A percentile compares a stretch with the other conserved stretches of the same genome.
These are phyloP conservation scores for Lepidurus apus DNA, from an alignment of 1,140 invertebrate genomes.

Conservation along the genomic window DNA sequence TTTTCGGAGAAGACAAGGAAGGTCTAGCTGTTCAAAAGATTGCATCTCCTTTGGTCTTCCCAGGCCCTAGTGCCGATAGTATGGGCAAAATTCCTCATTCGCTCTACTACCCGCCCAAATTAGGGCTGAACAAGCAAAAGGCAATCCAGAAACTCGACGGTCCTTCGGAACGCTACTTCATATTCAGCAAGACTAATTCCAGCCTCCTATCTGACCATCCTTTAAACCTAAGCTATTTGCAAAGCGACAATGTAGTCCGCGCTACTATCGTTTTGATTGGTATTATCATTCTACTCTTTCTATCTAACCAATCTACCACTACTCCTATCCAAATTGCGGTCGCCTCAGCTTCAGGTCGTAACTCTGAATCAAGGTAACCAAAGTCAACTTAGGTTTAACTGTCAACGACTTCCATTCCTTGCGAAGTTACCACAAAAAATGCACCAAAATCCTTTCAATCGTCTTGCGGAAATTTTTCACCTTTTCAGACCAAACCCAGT, in stretches of 20 bases:
- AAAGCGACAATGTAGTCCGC: neutral
- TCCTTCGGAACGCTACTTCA: neutral
- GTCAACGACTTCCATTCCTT: too few relatives aligned
- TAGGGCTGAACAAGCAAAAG: neutral
- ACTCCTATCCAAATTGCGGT: neutral
- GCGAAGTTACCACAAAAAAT: too few relatives aligned
- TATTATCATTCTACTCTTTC: neutral
- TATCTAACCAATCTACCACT: neutral
- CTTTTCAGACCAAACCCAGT: too few relatives aligned
- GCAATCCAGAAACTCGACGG: neutral
- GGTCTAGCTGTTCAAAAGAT: neutral
- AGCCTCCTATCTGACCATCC: neutral
- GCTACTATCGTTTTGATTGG: neutral
- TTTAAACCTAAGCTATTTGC: neutral
- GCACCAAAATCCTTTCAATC: too few relatives aligned
- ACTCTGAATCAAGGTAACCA: neutral
- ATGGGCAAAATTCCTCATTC: neutral
- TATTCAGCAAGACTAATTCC: conserved; percentile 1
- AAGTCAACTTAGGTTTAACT: neutral
- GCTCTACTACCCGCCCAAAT: neutral
- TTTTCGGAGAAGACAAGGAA: neutral
- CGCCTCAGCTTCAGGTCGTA: neutral
- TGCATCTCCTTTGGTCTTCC: neutral
- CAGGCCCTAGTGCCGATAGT: neutral
- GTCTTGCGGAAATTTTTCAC: too few relatives aligned